A percentile compares a stretch with the other conserved stretches of the same genome.
Evolutionary conservation across 2,113 vertebrate genomes (phyloP).

Genomic region (Istiophorus platypterus): DNA sequence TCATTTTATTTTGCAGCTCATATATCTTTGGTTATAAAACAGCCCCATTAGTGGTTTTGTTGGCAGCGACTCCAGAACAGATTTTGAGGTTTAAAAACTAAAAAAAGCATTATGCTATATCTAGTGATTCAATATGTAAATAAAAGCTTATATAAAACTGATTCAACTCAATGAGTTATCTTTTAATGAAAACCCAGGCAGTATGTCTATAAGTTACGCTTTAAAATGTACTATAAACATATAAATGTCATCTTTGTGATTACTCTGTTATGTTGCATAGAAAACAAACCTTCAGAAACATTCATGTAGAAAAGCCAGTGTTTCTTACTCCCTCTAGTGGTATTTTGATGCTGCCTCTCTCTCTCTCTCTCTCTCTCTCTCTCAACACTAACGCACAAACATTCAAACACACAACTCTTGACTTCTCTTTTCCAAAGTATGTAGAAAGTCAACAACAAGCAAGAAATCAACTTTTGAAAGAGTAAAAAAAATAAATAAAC

Average conservation of each 20-base stretch:
- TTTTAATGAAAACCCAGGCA: conserved; percentile 23
- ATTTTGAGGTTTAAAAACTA: conserved; percentile 2
- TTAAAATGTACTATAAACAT: background rate
- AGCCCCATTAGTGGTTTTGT: background rate
- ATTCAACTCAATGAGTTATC: background rate
- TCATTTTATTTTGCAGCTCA: background rate
- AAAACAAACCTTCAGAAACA: background rate
- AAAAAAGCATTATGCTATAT: conserved; percentile 10
- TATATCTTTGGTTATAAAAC: conserved; percentile 10
- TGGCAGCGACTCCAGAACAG: background rate
- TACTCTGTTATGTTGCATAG: background rate
- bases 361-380: background rate
- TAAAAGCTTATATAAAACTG: conserved; percentile 11
- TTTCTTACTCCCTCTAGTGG: conserved; percentile 61
- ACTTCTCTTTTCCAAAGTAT: background rate
- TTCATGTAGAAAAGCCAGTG: conserved; percentile 4
- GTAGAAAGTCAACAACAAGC: background rate
- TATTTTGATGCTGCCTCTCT: background rate
- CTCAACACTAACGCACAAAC: background rate
- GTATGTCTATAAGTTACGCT: conserved; percentile 2
- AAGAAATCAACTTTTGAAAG: background rate
- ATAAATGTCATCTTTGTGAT: background rate
- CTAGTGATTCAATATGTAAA: conserved; percentile 34
- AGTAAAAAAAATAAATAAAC: conserved; percentile 1
- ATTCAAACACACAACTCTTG: background rate